Base-by-base conservation (phyloP, 2,888 invertebrate species). In the Ochropleura leucogaster region DNA sequence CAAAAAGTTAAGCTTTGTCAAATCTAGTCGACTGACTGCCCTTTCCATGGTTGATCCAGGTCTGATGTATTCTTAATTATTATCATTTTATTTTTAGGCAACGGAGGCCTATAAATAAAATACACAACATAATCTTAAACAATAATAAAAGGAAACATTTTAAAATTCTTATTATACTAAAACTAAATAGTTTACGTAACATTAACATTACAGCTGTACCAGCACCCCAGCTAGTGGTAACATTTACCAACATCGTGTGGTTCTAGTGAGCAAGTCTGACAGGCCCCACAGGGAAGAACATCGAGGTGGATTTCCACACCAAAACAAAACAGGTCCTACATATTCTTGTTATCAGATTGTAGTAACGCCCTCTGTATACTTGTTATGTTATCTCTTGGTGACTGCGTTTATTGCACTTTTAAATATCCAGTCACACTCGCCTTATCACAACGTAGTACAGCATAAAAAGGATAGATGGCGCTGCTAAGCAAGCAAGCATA, bases 381-480 rank as follows among this genome's bases (percentile, higher is more conserved):
- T 20, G 60, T 40, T 18, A 18, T 59, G 40, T 9, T 18, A 14
- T 16, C 14, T 30, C 3, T 3, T 16, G 12, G 7, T 30, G 6
- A 44, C 16, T 30, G 18, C 0, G 3, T 14, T n/a, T 44, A 0
- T 20, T 14, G n/a, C 14, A 30, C 44, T 16, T 55, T 12, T 5
- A 20, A 5, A 4, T 12, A 4, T 16, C 0, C 10, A 42, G 18
- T 4, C 40, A 40, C 8, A 10, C 18, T 42, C 18, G 10, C 42
- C 18, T 0, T 18, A 42, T 10, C 10, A 40, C 5, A 18, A 4
- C 57, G 8, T 79, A 70, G 57, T 74, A 46, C 30, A 44, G 10
- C 18, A 20, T 4, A 0, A n/a, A 7, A 0, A 2, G 6, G 30
- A 0, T 51, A 74, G 79, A 79, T 74, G 57, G 79, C 69, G 69